Base-by-base conservation (phyloP, 2,113 vertebrate species). In the Glaucidium brasilianum region DNA sequence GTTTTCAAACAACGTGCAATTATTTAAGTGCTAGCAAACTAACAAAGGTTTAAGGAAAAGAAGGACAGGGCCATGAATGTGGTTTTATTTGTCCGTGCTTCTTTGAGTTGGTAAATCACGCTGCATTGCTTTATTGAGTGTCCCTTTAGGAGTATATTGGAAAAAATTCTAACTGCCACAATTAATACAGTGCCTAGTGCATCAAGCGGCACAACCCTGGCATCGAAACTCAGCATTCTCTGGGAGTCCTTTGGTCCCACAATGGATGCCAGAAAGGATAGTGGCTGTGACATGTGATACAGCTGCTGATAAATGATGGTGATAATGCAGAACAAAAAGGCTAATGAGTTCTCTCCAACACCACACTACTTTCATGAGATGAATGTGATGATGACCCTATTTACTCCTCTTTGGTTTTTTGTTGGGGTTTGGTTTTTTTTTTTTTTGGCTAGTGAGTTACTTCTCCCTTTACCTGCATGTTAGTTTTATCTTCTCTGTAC, bases 81-180 rank as follows among this genome's bases (percentile, higher is more conserved):
- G 62, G 43, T 88, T 95, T 96, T 92, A 96, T 96, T 95, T 95
- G 82, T 81, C 82, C 76, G n/a, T 90, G 93, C 88, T 92, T 64
- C 93, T 91, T 85, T 69, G 92, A 97, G 83, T 93, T 92, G 96
- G 93, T 90, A 97, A 97, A 97, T 95, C 96, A 96, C 93, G 85
- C 66, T 79, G 87, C 79, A 91, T 82, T 93, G 94, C 90, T 92
- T 96, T 96, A 96, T 91, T 97, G 96, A 96, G 94, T 92, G 80
- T 82, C 85, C 92, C 76, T 95, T 96, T 96, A 97, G 90, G 83
- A 92, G 88, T 87, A 87, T 95, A 97, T 94, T 97, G 96, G 90
- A 96, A 96, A 94, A 96, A 96, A 91, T 90, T 96, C 80, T 88
- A 88, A 97, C 95, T 97, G 93, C 88, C 95, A 97, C 93, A 96